A percentile compares a stretch with the other conserved stretches of the same genome.
Evolutionary conservation across 2,888 invertebrate genomes (phyloP).

Genomic region (Standfussiana lucernea): DNA sequence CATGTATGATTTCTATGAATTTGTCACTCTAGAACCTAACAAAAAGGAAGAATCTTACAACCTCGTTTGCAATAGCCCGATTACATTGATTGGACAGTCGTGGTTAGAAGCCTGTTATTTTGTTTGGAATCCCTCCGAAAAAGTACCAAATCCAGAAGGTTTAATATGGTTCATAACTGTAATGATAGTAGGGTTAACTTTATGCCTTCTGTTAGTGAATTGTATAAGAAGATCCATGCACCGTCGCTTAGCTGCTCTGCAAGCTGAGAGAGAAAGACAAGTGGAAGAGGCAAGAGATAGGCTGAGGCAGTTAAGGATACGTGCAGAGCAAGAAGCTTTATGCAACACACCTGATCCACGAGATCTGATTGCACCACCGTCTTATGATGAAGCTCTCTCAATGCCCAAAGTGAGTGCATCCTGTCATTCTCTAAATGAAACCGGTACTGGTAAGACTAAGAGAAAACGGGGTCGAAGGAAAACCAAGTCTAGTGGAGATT

Average conservation of each 20-base stretch:
- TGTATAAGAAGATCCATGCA: slow-evolving; percentile 90
- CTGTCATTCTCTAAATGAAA: slow-evolving; percentile 89
- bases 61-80: slow-evolving; percentile 93
- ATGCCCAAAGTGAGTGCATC: slow-evolving; percentile 93
- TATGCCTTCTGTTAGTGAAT: slow-evolving; percentile 89
- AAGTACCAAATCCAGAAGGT: slow-evolving; percentile 83
- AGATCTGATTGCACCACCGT: slow-evolving; percentile 93
- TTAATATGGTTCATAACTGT: slow-evolving; percentile 91
- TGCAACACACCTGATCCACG: slow-evolving; percentile 93
- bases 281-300: slow-evolving; percentile 91
- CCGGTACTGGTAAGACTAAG: slow-evolving; percentile 84
- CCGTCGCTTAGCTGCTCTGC: slow-evolving; percentile 86
- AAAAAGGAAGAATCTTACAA: slow-evolving; percentile 88
- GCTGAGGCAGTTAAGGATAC: slow-evolving; percentile 89
- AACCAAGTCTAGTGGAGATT: slow-evolving; percentile 89
- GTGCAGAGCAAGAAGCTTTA: slow-evolving; percentile 89
- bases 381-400: slow-evolving; percentile 94
- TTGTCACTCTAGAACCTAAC: slow-evolving; percentile 89
- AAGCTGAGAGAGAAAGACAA: slow-evolving; percentile 90
- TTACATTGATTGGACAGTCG: slow-evolving; percentile 91
- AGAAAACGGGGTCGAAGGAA: slow-evolving; percentile 86
- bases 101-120: slow-evolving; percentile 93
- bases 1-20: slow-evolving; percentile 92
- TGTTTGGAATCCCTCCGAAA: slow-evolving; percentile 90
- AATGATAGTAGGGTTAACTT: slow-evolving; percentile 88